phyloP scores from a whole-genome alignment of 2,888 invertebrate species.

The Thera britannica region DNA sequence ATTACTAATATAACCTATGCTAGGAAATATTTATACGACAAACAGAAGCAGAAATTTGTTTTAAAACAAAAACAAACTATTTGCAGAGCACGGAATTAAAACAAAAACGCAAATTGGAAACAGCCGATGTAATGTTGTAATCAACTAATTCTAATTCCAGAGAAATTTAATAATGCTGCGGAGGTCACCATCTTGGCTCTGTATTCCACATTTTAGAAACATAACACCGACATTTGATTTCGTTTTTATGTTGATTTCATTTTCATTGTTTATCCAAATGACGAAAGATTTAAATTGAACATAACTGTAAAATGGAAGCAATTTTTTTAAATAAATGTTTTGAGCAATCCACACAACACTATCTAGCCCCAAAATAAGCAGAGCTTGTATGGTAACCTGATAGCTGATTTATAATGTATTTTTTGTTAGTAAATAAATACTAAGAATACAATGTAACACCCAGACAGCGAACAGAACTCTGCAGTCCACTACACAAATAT shows the following conservation, averaged over 20 bases:
- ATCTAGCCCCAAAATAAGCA: too few relatives aligned
- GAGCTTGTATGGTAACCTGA: too few relatives aligned
- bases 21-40: conserved; percentile 43
- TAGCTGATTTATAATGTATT: too few relatives aligned
- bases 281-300: not conserved
- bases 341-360: too few relatives aligned
- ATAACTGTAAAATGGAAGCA: too few relatives aligned
- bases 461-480: too few relatives aligned
- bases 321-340: too few relatives aligned
- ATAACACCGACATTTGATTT: conserved; percentile 46
- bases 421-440: too few relatives aligned
- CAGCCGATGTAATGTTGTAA: conserved; percentile 62
- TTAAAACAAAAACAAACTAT: conserved; percentile 60
- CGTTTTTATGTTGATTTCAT: conserved; percentile 40
- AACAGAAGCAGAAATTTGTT: conserved; percentile 56
- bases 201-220: conserved; percentile 45
- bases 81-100: conserved; percentile 61
- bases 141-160: conserved; percentile 77
- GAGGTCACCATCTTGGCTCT: conserved; percentile 62
- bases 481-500: too few relatives aligned
- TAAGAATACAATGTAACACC: too few relatives aligned
- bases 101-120: conserved; percentile 67
- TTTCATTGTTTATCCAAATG: conserved; percentile 37
- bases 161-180: conserved; percentile 67
- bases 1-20: conserved; percentile 14